Percentiles rank a stretch among this genome's conserved stretches.
phyloP scores from a whole-genome alignment of 1,140 invertebrate species.

The Sinonovacula constricta region DNA sequence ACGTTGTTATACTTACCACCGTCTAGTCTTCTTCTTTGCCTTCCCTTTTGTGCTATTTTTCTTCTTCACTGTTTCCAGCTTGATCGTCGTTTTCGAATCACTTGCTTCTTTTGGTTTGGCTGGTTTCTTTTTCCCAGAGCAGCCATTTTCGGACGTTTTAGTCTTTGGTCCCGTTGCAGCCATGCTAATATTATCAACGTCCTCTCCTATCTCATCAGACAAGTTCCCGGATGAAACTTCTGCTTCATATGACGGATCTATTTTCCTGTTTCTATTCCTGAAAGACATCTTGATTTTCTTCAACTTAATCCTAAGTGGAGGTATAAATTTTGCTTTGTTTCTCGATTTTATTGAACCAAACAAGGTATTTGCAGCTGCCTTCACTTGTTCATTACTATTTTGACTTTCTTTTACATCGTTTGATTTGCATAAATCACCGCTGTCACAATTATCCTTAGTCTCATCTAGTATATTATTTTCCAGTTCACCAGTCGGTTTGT shows the following conservation, averaged over 20 bases:
- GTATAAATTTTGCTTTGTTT: slow-evolving; percentile 1
- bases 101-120: too few relatives aligned
- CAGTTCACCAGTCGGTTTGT: background rate
- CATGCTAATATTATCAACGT: background rate
- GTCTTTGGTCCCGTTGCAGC: background rate
- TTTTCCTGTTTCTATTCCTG: background rate
- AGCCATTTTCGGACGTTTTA: background rate
- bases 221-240: background rate
- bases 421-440: too few relatives aligned
- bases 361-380: background rate
- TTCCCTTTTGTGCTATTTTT: too few relatives aligned
- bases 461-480: background rate
- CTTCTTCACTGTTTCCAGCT: too few relatives aligned
- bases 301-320: slow-evolving; percentile 34
- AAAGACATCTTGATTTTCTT: background rate
- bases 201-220: background rate
- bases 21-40: too few relatives aligned
- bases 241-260: background rate
- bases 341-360: background rate
- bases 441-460: background rate
- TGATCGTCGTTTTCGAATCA: too few relatives aligned
- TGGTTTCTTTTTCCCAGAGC: background rate
- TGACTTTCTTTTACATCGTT: too few relatives aligned
- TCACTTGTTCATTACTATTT: background rate
- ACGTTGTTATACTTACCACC: too few relatives aligned